Conservation (phyloP, 2,113 vertebrate genomes). For the Pundamilia nyererei region DNA sequence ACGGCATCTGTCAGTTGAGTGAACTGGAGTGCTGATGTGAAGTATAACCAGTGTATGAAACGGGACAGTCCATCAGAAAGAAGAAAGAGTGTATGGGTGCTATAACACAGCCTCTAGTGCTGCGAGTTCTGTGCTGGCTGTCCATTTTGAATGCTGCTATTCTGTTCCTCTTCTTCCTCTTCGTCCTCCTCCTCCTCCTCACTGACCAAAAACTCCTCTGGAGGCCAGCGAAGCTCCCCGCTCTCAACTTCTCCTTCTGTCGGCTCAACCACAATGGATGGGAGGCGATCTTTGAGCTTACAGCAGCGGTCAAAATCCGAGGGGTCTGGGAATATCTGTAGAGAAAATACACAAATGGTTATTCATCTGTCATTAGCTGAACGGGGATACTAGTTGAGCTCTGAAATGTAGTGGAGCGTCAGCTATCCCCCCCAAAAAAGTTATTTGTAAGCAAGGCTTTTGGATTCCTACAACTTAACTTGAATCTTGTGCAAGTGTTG, state of each 20-base stretch:
- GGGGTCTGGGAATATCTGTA: constrained; percentile 94
- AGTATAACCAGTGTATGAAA: constrained; percentile 43
- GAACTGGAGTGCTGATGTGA: constrained; percentile 25
- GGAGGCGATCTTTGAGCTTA: constrained; percentile 94
- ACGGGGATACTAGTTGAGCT: not conserved
- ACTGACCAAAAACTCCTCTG: constrained; percentile 89
- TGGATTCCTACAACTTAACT: not conserved
- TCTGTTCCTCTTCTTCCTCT: constrained; percentile 64
- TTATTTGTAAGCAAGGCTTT: not conserved
- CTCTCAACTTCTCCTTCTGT: constrained; percentile 96
- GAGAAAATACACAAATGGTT: not conserved
- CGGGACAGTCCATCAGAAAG: not conserved
- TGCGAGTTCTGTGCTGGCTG: constrained; percentile 60
- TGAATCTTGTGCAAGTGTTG: not conserved
- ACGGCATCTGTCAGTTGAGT: constrained; percentile 4
- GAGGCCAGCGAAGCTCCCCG: constrained; percentile 95
- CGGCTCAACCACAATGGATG: constrained; percentile 93
- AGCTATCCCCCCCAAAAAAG: not conserved
- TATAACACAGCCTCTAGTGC: constrained; percentile 46
- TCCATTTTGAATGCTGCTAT: constrained; percentile 69
- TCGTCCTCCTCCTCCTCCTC: constrained; percentile 75
- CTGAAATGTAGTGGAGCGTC: not conserved
- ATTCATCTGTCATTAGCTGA: not conserved
- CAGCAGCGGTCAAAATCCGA: constrained; percentile 94
- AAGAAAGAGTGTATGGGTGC: not conserved